Evolutionary conservation across 2,797 vertebrate genomes (phyloP), one percentile per base, ranked within the genome.

Genomic region (Tauraco hartlaubi): DNA sequence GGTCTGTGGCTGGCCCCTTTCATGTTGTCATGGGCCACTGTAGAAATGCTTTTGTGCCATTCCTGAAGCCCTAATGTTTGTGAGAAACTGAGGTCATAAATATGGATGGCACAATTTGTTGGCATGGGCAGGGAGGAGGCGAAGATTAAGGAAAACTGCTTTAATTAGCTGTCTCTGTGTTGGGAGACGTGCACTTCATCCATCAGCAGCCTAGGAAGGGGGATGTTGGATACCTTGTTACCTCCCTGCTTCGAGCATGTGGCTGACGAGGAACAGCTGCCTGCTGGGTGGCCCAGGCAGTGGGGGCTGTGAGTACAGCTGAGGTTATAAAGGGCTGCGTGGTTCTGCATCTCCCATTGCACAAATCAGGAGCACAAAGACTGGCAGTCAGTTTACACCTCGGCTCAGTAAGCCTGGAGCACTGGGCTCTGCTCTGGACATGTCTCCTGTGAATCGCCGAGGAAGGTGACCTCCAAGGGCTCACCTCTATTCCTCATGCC

Each of bases 241-340:
- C 72, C 8, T 55, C 33, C 51, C 72, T 41, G 56, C 61, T 74
- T 41, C 0, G 14, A 74, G 64, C 33, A 8, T 8, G 25, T 35
- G 48, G 29, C 39, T 69, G 37, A 44, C 56, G 67, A 76, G 52
- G 67, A 90, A 5, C 29, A 83, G 75, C 59, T 11, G 21, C 63
- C 55, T 68, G 29, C 39, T 48, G 59, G 2, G 11, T 2, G 6
- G 43, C 37, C 8, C 16, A 12, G 66, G 25, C 58, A 82, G 21
- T 0, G 22, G 3, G 79, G 23, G 3, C 5, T 21, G 12, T 0
- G 4, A 52, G 16, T 29, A 22, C 0, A 4, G 23, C 44, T 37
- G 21, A 43, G 31, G 25, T 4, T 19, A 63, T 44, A 9, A 80
- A 79, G 55, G 61, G 23, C 68, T 72, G 68, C 11, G 0, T 2